Evolutionary conservation across 2,797 vertebrate genomes (phyloP).

Genomic region (Simalia tracyae): DNA sequence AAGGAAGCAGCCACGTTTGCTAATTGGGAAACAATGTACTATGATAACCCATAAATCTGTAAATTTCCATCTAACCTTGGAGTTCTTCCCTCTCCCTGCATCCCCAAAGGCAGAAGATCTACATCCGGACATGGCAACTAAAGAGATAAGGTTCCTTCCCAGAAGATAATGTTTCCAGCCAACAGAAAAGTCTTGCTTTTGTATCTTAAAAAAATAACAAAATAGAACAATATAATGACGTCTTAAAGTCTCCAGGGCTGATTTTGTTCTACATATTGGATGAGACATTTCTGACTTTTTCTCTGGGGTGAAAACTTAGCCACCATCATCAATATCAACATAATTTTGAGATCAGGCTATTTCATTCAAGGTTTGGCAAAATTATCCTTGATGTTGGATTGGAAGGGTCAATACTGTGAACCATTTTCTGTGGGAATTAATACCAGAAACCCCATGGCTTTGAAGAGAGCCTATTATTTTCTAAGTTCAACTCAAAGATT

Average conservation of each 20-base stretch:
- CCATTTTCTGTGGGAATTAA: background rate
- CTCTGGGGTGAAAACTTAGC: background rate
- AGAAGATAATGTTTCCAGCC: slow-evolving; percentile 46
- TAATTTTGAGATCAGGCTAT: background rate
- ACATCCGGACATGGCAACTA: slow-evolving; percentile 25
- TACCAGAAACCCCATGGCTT: background rate
- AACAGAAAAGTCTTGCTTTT: background rate
- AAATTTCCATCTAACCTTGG: slow-evolving; percentile 48
- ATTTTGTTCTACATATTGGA: background rate
- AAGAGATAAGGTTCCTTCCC: slow-evolving; percentile 32
- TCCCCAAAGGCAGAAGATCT: background rate
- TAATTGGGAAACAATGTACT: slow-evolving; percentile 34
- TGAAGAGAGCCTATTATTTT: background rate
- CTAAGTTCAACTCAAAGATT: background rate
- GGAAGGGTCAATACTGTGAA: background rate
- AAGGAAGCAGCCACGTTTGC: slow-evolving; percentile 16
- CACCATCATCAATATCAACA: background rate
- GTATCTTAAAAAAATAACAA: background rate
- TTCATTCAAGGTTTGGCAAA: background rate
- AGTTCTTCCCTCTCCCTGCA: background rate
- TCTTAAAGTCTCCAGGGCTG: slow-evolving; percentile 17
- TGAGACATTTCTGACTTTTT: background rate
- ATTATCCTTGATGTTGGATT: background rate
- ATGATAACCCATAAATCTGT: slow-evolving; percentile 49
- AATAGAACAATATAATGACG: slow-evolving; percentile 19